phyloP scores from a whole-genome alignment of 2,113 vertebrate genomes.

The Diadophis punctatus region DNA sequence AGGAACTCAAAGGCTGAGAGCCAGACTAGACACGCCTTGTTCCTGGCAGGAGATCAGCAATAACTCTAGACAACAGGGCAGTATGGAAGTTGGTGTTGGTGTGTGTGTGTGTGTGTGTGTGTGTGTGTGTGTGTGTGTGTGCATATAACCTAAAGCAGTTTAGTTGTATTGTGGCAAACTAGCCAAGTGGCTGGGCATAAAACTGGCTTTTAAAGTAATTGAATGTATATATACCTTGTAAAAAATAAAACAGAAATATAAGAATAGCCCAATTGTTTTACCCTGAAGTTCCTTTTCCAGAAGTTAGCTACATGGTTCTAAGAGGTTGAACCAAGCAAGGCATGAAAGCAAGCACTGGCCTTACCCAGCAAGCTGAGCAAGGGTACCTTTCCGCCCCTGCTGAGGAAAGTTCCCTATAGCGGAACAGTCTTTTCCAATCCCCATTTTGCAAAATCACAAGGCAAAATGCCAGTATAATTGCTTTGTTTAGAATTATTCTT shows the following conservation, averaged over 20 bases:
- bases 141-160: not conserved
- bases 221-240: not conserved
- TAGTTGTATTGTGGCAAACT: not conserved
- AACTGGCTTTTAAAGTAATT: not conserved
- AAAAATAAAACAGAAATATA: not conserved
- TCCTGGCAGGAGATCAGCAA: slow-evolving; percentile 25
- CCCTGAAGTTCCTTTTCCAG: not conserved
- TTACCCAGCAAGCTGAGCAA: too few species aligned
- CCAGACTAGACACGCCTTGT: slow-evolving; percentile 33
- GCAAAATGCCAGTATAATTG: not conserved
- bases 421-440: too few species aligned
- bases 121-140: not conserved
- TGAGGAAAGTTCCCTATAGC: not conserved
- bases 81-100: too few species aligned
- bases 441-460: not conserved
- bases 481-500: not conserved
- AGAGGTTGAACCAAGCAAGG: too few species aligned
- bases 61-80: not conserved
- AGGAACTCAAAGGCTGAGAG: slow-evolving; percentile 29
- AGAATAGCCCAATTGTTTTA: not conserved
- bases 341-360: not conserved
- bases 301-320: not conserved
- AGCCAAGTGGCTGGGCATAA: not conserved
- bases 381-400: not conserved
- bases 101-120: not conserved